Evolutionary conservation across 2,113 vertebrate species (phyloP).

Genomic region (Percopsis transmontana): DNA sequence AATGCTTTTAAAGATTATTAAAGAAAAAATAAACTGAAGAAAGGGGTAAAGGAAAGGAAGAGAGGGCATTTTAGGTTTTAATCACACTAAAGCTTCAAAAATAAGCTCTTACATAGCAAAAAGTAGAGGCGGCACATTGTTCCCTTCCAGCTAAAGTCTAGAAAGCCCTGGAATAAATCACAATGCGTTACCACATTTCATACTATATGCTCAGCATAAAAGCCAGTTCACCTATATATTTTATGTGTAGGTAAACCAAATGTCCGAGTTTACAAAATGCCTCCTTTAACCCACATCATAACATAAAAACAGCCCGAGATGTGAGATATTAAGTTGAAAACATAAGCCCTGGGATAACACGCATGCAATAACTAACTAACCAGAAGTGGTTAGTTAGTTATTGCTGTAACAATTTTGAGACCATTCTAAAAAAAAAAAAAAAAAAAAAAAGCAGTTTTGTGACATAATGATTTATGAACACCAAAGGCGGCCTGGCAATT

Average conservation of each 20-base stretch:
- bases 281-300: no score
- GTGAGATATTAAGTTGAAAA: background rate
- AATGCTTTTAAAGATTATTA: conserved; percentile 33
- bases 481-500: conserved; percentile 1
- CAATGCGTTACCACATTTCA: no score
- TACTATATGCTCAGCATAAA: no score
- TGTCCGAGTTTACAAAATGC: no score
- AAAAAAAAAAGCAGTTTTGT: conserved; percentile 9
- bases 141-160: conserved; percentile 19
- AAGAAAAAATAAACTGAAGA: conserved; percentile 2
- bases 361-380: no score
- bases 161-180: conserved; percentile 2
- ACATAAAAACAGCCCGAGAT: no score
- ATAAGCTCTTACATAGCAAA: conserved; percentile 19
- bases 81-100: conserved; percentile 16
- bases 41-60: background rate
- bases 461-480: conserved; percentile 30
- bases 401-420: conserved; percentile 18
- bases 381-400: conserved; percentile 29
- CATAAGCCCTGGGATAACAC: background rate
- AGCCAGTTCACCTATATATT: no score
- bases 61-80: conserved; percentile 1
- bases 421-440: background rate
- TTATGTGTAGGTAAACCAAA: no score
- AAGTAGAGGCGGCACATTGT: background rate